A percentile compares a stretch with the other conserved stretches of the same genome.
phyloP scores from a whole-genome alignment of 1,140 invertebrate species.

The Phymorhynchus buccinoides region DNA sequence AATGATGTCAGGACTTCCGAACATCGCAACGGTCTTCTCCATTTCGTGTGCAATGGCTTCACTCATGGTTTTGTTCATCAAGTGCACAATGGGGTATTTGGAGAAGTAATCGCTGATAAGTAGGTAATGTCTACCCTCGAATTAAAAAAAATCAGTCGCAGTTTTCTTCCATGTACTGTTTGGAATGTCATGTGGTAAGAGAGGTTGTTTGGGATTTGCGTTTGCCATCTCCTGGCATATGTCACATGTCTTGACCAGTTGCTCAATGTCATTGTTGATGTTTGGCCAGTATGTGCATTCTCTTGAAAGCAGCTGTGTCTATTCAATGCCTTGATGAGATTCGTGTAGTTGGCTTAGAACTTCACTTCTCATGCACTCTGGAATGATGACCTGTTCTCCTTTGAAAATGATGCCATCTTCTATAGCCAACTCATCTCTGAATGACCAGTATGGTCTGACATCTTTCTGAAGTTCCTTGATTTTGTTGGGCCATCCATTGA shows the following conservation, averaged over 20 bases:
- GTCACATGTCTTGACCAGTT: slow-evolving; percentile 28
- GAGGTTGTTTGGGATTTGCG: neutral
- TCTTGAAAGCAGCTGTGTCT: slow-evolving; percentile 17
- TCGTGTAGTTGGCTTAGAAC: slow-evolving; percentile 34
- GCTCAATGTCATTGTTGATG: slow-evolving; percentile 37
- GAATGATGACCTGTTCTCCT: slow-evolving; percentile 42
- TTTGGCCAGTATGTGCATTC: slow-evolving; percentile 39
- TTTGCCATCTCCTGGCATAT: slow-evolving; percentile 22
- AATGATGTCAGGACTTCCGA: slow-evolving; percentile 30
- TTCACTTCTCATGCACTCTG: slow-evolving; percentile 9
- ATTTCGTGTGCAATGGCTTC: neutral
- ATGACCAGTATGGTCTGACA: slow-evolving; percentile 33
- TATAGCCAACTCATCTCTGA: slow-evolving; percentile 42
- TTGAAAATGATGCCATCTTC: slow-evolving; percentile 41
- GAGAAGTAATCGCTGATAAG: slow-evolving; percentile 24
- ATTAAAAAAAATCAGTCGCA: slow-evolving; percentile 33
- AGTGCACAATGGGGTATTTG: slow-evolving; percentile 19
- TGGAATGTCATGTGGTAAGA: slow-evolving; percentile 18
- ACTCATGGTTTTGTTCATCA: neutral
- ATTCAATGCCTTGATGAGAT: slow-evolving; percentile 44
- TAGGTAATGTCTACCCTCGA: slow-evolving; percentile 22
- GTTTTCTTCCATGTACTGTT: neutral
- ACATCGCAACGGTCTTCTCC: slow-evolving; percentile 11
- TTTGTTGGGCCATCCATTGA: slow-evolving; percentile 34
- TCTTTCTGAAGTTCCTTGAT: slow-evolving; percentile 22